These are phyloP conservation scores for Oryzias curvinotus DNA, from an alignment of 2,113 vertebrate genomes.

Conservation along the genomic window DNA sequence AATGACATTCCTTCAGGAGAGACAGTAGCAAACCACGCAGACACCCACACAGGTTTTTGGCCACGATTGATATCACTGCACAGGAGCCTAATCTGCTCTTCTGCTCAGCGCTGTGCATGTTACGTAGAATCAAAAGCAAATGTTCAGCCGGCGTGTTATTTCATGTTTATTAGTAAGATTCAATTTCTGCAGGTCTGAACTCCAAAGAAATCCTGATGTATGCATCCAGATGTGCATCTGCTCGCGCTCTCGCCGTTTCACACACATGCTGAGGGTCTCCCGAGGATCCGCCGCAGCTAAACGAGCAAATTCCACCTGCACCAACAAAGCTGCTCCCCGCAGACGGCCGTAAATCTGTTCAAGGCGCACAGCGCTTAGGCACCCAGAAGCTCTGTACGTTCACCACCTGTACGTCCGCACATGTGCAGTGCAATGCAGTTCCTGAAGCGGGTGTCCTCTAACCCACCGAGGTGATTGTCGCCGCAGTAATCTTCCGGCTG, in stretches of 20 bases:
- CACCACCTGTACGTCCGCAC: background rate
- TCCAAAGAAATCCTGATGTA: conserved; percentile 44
- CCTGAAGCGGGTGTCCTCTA: conserved; percentile 21
- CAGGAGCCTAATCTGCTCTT: conserved; percentile 13
- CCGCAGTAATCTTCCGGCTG: conserved; percentile 63
- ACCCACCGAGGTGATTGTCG: conserved; percentile 47
- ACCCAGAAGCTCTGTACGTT: too few relatives aligned
- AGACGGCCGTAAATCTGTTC: conserved; percentile 45
- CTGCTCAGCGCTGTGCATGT: background rate
- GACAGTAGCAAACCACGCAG: conserved; percentile 28
- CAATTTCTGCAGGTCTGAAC: conserved; percentile 29
- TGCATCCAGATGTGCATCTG: conserved; percentile 3
- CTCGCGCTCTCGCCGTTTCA: background rate
- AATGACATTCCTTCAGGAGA: conserved; percentile 37
- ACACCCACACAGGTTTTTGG: conserved; percentile 9
- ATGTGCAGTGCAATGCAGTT: background rate
- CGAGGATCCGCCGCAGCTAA: conserved; percentile 32
- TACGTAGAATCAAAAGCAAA: conserved; percentile 12
- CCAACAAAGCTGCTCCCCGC: conserved; percentile 41
- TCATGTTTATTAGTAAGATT: background rate
- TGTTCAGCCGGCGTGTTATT: background rate
- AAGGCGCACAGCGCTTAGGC: background rate
- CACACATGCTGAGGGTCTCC: conserved; percentile 26
- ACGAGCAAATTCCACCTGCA: conserved; percentile 61
- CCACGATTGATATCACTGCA: conserved; percentile 1